A percentile compares a stretch with the other conserved stretches of the same genome.
Conservation (phyloP, 2,797 vertebrate species). For the Pelobates cultripes region DNA sequence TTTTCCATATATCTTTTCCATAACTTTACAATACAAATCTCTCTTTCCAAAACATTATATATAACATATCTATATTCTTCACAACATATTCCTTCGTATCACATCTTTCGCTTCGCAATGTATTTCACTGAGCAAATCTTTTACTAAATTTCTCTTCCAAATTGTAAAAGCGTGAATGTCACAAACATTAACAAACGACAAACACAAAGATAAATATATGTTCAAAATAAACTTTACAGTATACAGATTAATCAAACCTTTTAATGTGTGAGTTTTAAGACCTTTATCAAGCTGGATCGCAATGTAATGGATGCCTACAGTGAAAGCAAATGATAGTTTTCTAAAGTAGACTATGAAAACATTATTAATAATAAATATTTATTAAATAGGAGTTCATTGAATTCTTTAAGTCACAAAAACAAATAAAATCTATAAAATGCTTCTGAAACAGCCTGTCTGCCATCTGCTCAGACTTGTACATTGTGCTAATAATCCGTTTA, state of each 20-base stretch:
- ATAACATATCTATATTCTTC: no score
- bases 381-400: neutral
- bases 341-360: neutral
- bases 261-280: neutral
- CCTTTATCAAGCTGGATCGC: neutral
- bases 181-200: no score
- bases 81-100: no score
- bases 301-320: constrained; percentile 7
- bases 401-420: neutral
- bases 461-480: neutral
- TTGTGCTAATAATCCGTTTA: neutral
- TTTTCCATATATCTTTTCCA: no score
- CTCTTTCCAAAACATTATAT: no score
- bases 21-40: no score
- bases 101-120: no score
- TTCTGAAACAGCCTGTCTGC: neutral
- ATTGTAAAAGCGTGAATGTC: no score
- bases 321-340: constrained; percentile 15
- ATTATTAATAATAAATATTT: constrained; percentile 7
- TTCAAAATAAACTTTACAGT: no score
- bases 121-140: no score
- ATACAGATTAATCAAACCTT: neutral
- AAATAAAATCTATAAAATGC: neutral
- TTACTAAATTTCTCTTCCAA: no score
- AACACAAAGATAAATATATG: no score